Evolutionary conservation across 2,888 invertebrate species (phyloP).

Genomic region (Pammene aurita): DNA sequence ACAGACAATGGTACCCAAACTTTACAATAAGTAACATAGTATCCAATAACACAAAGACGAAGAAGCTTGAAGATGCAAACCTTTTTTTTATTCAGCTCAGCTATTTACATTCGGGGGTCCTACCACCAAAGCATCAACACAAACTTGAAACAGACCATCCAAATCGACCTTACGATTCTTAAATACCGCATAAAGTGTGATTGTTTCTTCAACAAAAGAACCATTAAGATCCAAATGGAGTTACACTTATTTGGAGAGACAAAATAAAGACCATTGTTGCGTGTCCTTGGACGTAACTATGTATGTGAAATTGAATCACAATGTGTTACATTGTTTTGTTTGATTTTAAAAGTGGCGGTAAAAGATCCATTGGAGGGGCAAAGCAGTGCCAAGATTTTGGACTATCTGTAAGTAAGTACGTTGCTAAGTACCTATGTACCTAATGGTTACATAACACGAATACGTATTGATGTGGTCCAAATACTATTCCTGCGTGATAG

Average conservation of each 20-base stretch:
- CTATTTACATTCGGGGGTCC: too few relatives aligned
- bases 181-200: conserved; percentile 28
- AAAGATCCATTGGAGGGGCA: background rate
- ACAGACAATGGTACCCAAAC: conserved; percentile 5
- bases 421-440: too few relatives aligned
- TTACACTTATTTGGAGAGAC: conserved; percentile 39
- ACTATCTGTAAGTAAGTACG: background rate
- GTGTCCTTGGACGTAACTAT: conserved; percentile 33
- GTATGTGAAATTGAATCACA: conserved; percentile 40
- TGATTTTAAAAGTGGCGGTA: conserved; percentile 10
- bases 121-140: background rate
- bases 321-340: conserved; percentile 36
- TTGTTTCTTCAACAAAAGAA: conserved; percentile 39
- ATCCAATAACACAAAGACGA: too few relatives aligned
- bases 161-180: conserved; percentile 22
- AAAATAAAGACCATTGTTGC: conserved; percentile 37
- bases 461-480: too few relatives aligned
- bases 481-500: too few relatives aligned
- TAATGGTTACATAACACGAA: too few relatives aligned
- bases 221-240: conserved; percentile 34
- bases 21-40: conserved; percentile 5
- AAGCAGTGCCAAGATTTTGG: background rate
- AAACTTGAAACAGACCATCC: background rate
- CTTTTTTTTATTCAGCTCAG: too few relatives aligned
- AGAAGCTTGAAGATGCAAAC: background rate